Conservation (phyloP, 2,113 vertebrate species). For the Hydrochoerus hydrochaeris region DNA sequence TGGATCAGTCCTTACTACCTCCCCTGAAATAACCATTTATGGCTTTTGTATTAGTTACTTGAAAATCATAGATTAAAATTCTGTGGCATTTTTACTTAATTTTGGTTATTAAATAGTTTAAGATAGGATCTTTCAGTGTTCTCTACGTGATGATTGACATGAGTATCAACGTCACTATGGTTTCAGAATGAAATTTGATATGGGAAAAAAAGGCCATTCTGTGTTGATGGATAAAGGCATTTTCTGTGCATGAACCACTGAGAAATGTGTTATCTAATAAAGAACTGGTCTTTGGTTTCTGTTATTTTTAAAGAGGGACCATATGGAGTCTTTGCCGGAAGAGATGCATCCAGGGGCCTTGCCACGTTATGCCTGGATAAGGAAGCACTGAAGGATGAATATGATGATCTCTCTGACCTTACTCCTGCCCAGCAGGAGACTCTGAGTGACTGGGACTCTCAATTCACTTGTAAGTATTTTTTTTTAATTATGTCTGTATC, state of each 20-base stretch:
- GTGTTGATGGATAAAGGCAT: neutral
- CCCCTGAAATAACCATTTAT: neutral
- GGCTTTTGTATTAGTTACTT: conserved; percentile 40
- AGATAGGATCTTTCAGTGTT: neutral
- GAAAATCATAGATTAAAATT: neutral
- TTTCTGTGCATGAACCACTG: conserved; percentile 25
- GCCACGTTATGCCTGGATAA: conserved; percentile 98
- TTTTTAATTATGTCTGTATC: conserved; percentile 59
- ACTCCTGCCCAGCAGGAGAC: conserved; percentile 93
- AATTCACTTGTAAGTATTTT: conserved; percentile 94
- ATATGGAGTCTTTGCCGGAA: conserved; percentile 97
- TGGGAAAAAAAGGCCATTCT: neutral
- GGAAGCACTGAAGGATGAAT: conserved; percentile 93
- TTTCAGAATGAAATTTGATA: conserved; percentile 38
- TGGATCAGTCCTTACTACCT: neutral
- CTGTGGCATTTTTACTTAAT: neutral
- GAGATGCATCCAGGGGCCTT: conserved; percentile 96
- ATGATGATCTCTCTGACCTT: conserved; percentile 98
- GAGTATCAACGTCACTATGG: neutral
- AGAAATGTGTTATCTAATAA: conserved; percentile 54
- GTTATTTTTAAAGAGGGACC: conserved; percentile 93
- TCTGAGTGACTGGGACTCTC: conserved; percentile 96
- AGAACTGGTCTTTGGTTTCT: conserved; percentile 69
- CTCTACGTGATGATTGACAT: neutral
- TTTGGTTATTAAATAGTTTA: conserved; percentile 19